Base-by-base conservation (phyloP, 2,113 vertebrate species). In the Pterophyllum scalare region DNA sequence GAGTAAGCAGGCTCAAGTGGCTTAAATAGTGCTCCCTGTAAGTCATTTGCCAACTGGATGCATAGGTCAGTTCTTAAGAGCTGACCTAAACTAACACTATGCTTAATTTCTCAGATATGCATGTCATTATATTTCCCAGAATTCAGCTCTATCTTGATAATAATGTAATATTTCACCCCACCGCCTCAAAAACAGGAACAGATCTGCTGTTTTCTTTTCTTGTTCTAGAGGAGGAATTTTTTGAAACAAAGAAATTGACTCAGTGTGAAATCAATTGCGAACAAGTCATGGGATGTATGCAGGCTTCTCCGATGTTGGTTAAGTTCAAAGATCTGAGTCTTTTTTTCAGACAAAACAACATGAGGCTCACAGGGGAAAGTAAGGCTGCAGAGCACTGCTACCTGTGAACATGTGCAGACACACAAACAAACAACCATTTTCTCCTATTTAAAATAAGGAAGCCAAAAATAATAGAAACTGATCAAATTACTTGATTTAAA, bases 311-410 rank as follows among this genome's bases (percentile, higher is more conserved):
- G 1, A n/a, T 65, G 46, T 17, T 52, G 46, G 15, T 75, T 65
- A 6, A 65, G 38, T 58, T 40, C 75, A 79, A 75, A 83, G 54
- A 49, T 75, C 77, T 67, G 20, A 77, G 31, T 67, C 35, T n/a
- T 81, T 40, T 60, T 35, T 56, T 31, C 20, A 70, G 31, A 75
- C 28, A 74, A 10, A 67, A 43, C 33, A 59, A 60, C 24, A 60
- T 79, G 46, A 46, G 11, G 35, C 60, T 82, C 38, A 72, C 22
- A 57, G 67, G 22, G 12, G 17, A 38, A 72, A 14, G 11, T 20
- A 77, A 3, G 43, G 59, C 52, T 49, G 17, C 43, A 28, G 65
- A 70, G 38, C 1, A 2, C 65, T 70, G 24, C 24, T 49, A 46
- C 65, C 43, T 52, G 65, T 20, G 43, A 70, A 17, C 15, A 70